Evolutionary conservation across 2,113 vertebrate genomes (phyloP), one percentile per base, ranked within the genome.

Genomic region (Petroica traversi): DNA sequence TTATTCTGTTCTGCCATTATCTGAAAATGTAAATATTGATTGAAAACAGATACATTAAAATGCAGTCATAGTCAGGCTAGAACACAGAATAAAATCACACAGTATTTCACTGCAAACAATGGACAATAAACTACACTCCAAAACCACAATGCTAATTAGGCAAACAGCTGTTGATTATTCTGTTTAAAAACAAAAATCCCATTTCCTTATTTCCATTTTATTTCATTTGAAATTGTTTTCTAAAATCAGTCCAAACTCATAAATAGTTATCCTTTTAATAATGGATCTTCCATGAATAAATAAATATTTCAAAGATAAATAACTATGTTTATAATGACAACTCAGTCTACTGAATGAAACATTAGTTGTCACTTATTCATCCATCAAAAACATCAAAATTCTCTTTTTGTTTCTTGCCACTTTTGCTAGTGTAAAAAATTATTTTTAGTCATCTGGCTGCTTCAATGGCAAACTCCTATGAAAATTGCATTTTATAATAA

Each of bases 291-390:
- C 66, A 90, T 75, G 57, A 95, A 90, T 94, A 92, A 91, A 91
- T 84, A 93, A 78, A 88, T 92, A 92, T 85, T 89, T 92, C 14
- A 78, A 75, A 82, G 29, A 63, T 59, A 55, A 91, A 89, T 71
- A 88, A 46, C 29, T 63, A 25, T 66, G 48, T 75, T 95, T 95
- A 82, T n/a, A 79, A 51, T 64, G n/a, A 40, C 38, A 92, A 75
- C 26, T 79, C 79, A 69, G 55, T 54, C 73, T 63, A 58, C 29
- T 81, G 80, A 95, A 91, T 86, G 55, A 89, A 80, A 88, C 55
- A 77, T 69, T 57, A 88, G 38, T 86, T 93, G 75, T 67, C 41
- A 69, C 9, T 89, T 88, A 76, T 48, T 85, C 59, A 71, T 29
- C 46, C 1, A 1, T 79, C 63, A 83, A 31, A 51, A 67, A 57